Base-by-base conservation (phyloP, 2,888 invertebrate species). In the Pandemis corylana region DNA sequence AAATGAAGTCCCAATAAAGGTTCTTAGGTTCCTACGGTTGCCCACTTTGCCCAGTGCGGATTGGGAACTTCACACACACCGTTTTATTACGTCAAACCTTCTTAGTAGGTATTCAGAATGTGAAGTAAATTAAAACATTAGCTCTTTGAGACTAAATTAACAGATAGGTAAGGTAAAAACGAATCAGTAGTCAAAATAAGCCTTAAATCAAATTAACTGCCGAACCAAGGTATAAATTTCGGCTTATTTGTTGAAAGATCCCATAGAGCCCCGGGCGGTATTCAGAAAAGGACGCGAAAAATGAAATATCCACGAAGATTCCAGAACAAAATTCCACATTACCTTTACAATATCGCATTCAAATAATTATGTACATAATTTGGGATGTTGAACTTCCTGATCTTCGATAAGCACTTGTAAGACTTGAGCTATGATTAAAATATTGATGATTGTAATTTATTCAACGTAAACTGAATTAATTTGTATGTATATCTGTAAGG, bases 301-400 rank as follows among this genome's bases (percentile, higher is more conserved):
- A 5, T 42, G 13, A 67, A 63, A 70, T 63, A 53, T n/a, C 36
- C 13, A 15, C 15, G 41, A 13, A 70, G 36, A 63, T 42, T 63
- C 15, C 15, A 6, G 1, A 6, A 10, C n/a, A n/a, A 36, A 63
- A 51, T 36, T 44, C 36, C 28, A 7, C 13, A 1, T 59, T 70
- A 63, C 51, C 51, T 13, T 53, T 61, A 66, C 46, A 49, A 62
- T 63, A 70, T 53, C 63, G 41, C 53, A 63, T 63, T 63, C 53
- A 49, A 63, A 51, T 70, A 62, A 70, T 70, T 63, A 70, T 63
- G 70, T 63, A 70, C 70, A 70, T 70, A 70, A 70, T 70, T 70
- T 42, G 53, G 51, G 20, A 53, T 63, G 51, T 63, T 51, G 41
- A 20, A 42, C 42, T 53, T 70, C 63, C 51, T 28, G 36, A 51